A percentile compares a stretch with the other conserved stretches of the same genome.
Conservation (phyloP, 92 coral and sea anemone genomes). For the Phenganax subtilis region DNA sequence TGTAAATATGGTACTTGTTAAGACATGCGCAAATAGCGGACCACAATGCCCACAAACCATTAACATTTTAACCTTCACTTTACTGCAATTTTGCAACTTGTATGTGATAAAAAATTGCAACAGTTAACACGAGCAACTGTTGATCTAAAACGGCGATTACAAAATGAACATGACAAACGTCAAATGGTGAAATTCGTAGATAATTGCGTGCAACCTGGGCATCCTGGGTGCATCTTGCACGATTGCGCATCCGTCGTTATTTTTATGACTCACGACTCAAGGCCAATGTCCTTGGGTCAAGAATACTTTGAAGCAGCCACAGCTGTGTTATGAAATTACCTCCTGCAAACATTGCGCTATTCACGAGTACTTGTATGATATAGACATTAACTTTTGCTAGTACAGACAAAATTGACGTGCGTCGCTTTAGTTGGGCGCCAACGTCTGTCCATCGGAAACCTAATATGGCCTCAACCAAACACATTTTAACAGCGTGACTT, state of each 20-base stretch:
- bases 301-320: constrained; percentile 34
- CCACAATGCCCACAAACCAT: background rate
- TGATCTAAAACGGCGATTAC: constrained; percentile 39
- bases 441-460: constrained; percentile 43
- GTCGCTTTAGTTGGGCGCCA: constrained; percentile 45
- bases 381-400: constrained; percentile 21
- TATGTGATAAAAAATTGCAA: constrained; percentile 12
- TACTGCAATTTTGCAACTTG: background rate
- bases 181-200: constrained; percentile 42
- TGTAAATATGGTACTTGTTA: constrained; percentile 19
- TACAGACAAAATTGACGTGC: constrained; percentile 46
- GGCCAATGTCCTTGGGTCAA: constrained; percentile 40
- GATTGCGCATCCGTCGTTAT: background rate
- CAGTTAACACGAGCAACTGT: constrained; percentile 40
- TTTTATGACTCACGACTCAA: constrained; percentile 16
- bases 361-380: constrained; percentile 10
- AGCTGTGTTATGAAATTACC: constrained; percentile 40
- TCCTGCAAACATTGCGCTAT: constrained; percentile 23
- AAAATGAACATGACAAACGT: constrained; percentile 34
- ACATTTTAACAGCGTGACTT: constrained; percentile 46
- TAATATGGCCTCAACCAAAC: constrained; percentile 35
- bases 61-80: background rate
- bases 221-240: constrained; percentile 11
- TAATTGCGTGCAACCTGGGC: constrained; percentile 35
- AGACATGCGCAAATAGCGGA: constrained; percentile 15